These are phyloP conservation scores for Rhinolophus ferrumequinum DNA, from an alignment of 2,113 vertebrate genomes.

Conservation along the genomic window DNA sequence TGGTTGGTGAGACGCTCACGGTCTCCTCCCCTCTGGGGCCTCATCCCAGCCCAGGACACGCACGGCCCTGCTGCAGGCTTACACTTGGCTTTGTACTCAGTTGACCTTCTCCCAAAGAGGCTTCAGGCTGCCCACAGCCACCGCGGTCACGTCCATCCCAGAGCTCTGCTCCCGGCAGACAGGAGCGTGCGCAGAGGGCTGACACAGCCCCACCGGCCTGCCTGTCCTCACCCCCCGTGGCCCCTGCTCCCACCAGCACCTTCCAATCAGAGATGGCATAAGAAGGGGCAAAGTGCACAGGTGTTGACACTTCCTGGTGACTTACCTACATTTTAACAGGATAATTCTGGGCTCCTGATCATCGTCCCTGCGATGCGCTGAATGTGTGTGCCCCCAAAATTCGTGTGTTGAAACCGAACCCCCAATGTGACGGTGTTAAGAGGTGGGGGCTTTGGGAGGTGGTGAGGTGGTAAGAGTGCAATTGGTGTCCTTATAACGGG, in stretches of 20 bases:
- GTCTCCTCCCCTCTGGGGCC: accelerated
- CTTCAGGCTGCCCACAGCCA: accelerated
- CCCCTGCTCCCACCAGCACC: accelerated
- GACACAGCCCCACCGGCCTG: not conserved
- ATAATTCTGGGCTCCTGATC: accelerated
- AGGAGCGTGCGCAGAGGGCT: no score
- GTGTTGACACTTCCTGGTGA: accelerated
- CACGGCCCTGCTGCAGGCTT: accelerated
- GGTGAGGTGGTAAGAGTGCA: not conserved
- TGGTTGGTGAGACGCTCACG: accelerated
- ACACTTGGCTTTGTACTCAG: accelerated
- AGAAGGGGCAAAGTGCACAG: accelerated
- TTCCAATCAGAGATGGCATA: not conserved
- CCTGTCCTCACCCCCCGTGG: accelerated
- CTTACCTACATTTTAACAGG: no score
- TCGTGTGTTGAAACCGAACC: not conserved
- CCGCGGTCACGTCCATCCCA: accelerated
- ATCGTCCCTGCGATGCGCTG: no score
- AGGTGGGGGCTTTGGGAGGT: not conserved
- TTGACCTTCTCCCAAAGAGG: not conserved
- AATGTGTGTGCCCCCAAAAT: not conserved
- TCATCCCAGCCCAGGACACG: accelerated
- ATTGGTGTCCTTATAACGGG: not conserved
- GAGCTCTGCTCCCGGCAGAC: not conserved
- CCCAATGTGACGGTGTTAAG: not conserved